Conservation (phyloP, 2,113 vertebrate species). For the Leuciscus idus region DNA sequence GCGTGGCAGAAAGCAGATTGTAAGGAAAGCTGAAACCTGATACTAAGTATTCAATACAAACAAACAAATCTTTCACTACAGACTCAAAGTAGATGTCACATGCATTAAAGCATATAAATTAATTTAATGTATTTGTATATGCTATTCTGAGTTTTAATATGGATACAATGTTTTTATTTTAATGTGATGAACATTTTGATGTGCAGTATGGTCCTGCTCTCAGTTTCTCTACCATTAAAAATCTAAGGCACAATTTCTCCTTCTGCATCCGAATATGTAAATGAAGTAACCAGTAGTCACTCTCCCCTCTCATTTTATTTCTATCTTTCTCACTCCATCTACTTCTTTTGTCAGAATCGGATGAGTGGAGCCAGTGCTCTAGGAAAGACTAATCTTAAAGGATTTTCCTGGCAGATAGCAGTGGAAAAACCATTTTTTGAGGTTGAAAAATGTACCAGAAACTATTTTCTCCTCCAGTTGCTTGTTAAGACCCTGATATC, state of each 20-base stretch:
- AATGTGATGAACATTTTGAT: not conserved
- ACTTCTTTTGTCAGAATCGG: slow-evolving; percentile 16
- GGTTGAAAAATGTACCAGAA: slow-evolving; percentile 69
- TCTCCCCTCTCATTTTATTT: slow-evolving; percentile 37
- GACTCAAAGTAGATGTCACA: not conserved
- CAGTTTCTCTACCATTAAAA: not conserved
- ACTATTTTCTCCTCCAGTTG: slow-evolving; percentile 64
- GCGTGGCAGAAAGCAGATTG: slow-evolving; percentile 35
- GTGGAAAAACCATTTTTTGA: slow-evolving; percentile 58
- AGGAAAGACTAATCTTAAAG: not conserved
- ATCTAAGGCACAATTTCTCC: not conserved
- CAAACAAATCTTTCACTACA: slow-evolving; percentile 5
- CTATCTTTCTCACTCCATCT: not conserved
- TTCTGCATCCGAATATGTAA: slow-evolving; percentile 10
- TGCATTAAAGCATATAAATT: not conserved
- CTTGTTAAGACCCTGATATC: slow-evolving; percentile 41
- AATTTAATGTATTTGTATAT: not conserved
- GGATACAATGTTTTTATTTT: not conserved
- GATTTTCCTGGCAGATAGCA: slow-evolving; percentile 61
- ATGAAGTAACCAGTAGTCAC: slow-evolving; percentile 57
- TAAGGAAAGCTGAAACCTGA: not conserved
- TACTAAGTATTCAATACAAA: slow-evolving; percentile 12
- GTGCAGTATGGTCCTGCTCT: not conserved
- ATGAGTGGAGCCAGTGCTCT: slow-evolving; percentile 4
- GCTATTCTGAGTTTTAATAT: not conserved